Percentiles rank a stretch among this genome's conserved stretches.
phyloP scores from a whole-genome alignment of 2,113 vertebrate species.

The Megaceryle maxima region DNA sequence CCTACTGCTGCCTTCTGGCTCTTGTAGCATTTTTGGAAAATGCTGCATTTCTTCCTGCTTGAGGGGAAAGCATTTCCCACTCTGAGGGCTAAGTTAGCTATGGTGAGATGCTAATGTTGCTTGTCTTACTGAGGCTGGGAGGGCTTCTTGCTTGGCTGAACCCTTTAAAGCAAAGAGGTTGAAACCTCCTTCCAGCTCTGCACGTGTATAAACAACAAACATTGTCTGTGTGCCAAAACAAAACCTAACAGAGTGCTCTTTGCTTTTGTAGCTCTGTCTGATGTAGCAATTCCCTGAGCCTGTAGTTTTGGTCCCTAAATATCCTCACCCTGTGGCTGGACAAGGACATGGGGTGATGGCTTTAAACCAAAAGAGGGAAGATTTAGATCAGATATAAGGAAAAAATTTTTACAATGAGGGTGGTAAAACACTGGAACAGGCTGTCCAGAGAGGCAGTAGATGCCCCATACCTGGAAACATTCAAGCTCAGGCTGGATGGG shows the following conservation, averaged over 20 bases:
- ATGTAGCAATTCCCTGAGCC: background rate
- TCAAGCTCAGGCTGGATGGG: background rate
- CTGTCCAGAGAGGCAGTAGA: background rate
- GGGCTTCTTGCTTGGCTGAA: background rate
- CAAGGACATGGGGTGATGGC: background rate
- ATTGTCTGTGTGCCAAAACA: fast-evolving
- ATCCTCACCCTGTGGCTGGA: background rate
- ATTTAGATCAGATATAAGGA: background rate
- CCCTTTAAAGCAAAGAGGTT: background rate
- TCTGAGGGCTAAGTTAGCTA: background rate
- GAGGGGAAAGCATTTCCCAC: background rate
- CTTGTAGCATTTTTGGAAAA: background rate
- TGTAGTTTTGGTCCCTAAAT: background rate
- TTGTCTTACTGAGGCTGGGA: background rate
- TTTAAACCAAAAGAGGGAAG: background rate
- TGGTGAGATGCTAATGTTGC: background rate
- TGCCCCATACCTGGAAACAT: background rate
- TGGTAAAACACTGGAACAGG: background rate
- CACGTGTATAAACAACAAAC: background rate
- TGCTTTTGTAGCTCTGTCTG: background rate
- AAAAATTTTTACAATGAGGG: background rate
- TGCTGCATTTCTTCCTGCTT: background rate
- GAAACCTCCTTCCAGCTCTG: background rate
- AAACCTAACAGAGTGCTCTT: fast-evolving
- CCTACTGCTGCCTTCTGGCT: fast-evolving